Evolutionary conservation across 2,888 invertebrate species (phyloP), one percentile per base, ranked within the genome.

Genomic region (Pogonocherus hispidulus): DNA sequence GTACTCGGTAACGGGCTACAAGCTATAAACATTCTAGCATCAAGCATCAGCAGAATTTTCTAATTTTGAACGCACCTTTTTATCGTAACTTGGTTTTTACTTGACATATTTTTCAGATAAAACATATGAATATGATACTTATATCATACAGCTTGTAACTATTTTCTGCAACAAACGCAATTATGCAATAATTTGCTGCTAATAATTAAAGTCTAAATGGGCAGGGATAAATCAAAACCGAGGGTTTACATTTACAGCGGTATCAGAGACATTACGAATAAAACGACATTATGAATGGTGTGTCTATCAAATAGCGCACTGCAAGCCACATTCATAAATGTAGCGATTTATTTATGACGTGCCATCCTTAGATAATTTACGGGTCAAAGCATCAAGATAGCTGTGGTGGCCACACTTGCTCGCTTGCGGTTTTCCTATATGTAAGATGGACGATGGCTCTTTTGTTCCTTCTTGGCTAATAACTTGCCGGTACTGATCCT

Each of bases 331-430:
- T 83, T 84, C 84, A 84, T 84, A 84, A 84, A 83, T 80, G 82
- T 83, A 78, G 78, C 83, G 81, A 82, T 83, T 83, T 83, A 84
- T 85, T 85, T 85, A 84, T 83, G 85, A 82, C 82, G 83, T 84
- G 83, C 83, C 82, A 83, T 84, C 83, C 80, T 80, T 79, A 80
- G 81, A 84, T 85, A 84, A 85, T 84, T 84, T 83, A 84, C 84
- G 84, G 85, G 85, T 85, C 85, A 84, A 78, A 80, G 81, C 77
- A 78, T 80, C 76, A 75, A 79, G 83, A 83, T 83, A 82, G 77
- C 80, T 74, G 71, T 72, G 76, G 71, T 74, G 79, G 78, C 78
- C 79, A 78, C 80, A 78, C 79, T 80, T 75, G 76, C 66, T 77
- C 63, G 69, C 70, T 71, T 69, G 76, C 70, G 55, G 62, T 62